These are phyloP conservation scores for Neoaliturus tenellus DNA, from an alignment of 2,888 invertebrate genomes.

Conservation along the genomic window DNA sequence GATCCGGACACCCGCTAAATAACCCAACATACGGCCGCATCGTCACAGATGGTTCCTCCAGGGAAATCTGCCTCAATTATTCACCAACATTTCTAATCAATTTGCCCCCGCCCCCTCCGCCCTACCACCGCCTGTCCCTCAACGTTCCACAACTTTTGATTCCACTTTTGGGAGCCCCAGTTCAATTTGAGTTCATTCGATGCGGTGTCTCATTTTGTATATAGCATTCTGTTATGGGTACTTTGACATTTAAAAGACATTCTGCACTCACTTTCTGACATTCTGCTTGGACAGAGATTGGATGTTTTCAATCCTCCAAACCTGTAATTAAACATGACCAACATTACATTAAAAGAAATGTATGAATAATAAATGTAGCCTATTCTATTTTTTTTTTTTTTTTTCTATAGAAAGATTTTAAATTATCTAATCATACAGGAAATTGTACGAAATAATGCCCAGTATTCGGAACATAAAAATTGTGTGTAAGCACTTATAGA, in stretches of 20 bases:
- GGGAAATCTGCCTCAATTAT: conserved; percentile 47
- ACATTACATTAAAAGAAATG: too few species aligned
- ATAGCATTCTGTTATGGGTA: neutral
- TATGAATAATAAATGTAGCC: too few species aligned
- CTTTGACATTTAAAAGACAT: neutral
- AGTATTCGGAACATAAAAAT: too few species aligned
- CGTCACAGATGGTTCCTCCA: conserved; percentile 37
- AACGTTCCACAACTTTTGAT: conserved; percentile 21
- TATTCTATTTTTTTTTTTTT: too few species aligned
- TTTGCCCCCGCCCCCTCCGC: conserved; percentile 18
- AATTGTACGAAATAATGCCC: too few species aligned
- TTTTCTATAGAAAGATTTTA: too few species aligned
- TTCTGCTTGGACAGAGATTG: too few species aligned
- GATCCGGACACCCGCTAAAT: conserved; percentile 2
- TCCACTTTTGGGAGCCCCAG: conserved; percentile 35
- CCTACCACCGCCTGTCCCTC: neutral
- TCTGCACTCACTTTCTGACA: too few species aligned
- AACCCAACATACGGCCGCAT: conserved; percentile 13
- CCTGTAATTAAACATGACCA: too few species aligned
- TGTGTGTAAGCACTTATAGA: too few species aligned
- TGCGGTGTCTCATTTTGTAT: neutral
- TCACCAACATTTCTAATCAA: conserved; percentile 50
- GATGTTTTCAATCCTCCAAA: too few species aligned
- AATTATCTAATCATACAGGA: too few species aligned
- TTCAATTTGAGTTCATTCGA: conserved; percentile 24